Base-by-base conservation (phyloP, 2,797 vertebrate genomes). In the Labroides dimidiatus region DNA sequence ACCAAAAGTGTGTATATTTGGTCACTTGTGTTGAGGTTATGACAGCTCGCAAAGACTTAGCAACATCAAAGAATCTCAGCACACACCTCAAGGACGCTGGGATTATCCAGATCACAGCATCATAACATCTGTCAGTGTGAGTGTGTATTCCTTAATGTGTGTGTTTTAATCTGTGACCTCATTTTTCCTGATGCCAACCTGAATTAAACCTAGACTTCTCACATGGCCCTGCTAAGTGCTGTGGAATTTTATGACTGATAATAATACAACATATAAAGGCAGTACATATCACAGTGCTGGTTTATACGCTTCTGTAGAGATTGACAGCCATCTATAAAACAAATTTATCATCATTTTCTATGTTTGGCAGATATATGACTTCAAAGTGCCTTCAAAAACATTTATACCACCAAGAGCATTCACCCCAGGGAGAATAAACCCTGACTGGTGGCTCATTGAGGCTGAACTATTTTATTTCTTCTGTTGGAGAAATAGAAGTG, bases 91-190 rank as follows among this genome's bases (percentile, higher is more conserved):
- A 66, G 44, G 69, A 53, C 61, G 43, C 49, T 15, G 36, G 71
- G 86, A 88, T 89, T 83, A 89, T 85, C 69, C 27, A 2, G 44
- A 87, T 86, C 45, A 13, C 56, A 58, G 42, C 55, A 70, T 80
- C 65, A 41, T 36, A 14, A 61, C 64, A 77, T 75, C 75, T 78
- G 56, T 73, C 11, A 23, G 45, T 50, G 51, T 51, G 60, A 12
- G 17, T 62, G 57, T 30, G 33, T 55, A 43, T 55, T 44, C 9
- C 1, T 47, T 12, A 39, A 19, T 50, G 39, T 64, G 53, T 56
- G 52, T 74, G 57, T 75, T 69, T 68, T 77, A 74, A 79, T 85
- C 60, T 77, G 48, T 70, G 39, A 19, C 53, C 75, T 84, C 64
- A 65, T 84, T 82, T 81, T 57, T 82, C 45, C 20, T 27, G 68